Conservation (phyloP, 2,888 invertebrate species). For the Pemphredon lugubris region DNA sequence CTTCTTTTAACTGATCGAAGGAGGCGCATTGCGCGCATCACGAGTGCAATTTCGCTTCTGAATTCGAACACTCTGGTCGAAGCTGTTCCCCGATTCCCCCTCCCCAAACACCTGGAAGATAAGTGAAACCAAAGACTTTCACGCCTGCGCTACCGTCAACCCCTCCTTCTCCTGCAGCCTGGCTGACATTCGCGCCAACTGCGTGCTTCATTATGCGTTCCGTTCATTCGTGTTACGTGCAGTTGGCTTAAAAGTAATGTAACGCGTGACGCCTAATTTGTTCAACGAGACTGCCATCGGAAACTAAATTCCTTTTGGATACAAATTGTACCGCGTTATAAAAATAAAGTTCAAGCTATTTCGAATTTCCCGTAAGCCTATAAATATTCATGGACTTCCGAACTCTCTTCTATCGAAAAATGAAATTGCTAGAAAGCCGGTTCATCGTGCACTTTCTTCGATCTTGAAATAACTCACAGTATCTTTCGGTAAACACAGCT, state of each 20-base stretch:
- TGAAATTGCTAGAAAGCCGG: conserved; percentile 47
- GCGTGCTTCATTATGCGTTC: neutral
- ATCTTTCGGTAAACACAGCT: conserved; percentile 6
- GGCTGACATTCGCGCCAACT: neutral
- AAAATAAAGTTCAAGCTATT: neutral
- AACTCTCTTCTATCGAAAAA: conserved; percentile 41
- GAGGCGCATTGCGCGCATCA: conserved; percentile 39
- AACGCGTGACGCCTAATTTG: no score
- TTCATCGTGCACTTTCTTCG: conserved; percentile 40
- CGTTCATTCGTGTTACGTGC: conserved; percentile 6
- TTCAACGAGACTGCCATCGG: no score
- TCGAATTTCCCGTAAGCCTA: neutral
- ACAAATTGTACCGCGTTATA: no score
- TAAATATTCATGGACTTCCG: conserved; percentile 29
- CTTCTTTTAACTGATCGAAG: conserved; percentile 27
- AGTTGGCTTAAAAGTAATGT: no score
- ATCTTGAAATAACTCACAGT: conserved; percentile 13
- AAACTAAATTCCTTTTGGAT: no score
- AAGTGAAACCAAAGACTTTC: conserved; percentile 57
- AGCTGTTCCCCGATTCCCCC: conserved; percentile 32
- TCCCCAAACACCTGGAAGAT: conserved; percentile 44
- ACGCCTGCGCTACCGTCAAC: conserved; percentile 38
- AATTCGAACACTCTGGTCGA: conserved; percentile 13
- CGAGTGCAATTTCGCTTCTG: conserved; percentile 54
- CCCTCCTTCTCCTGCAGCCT: conserved; percentile 17